phyloP scores from a whole-genome alignment of 2,113 vertebrate genomes.

The Sorex fumeus region DNA sequence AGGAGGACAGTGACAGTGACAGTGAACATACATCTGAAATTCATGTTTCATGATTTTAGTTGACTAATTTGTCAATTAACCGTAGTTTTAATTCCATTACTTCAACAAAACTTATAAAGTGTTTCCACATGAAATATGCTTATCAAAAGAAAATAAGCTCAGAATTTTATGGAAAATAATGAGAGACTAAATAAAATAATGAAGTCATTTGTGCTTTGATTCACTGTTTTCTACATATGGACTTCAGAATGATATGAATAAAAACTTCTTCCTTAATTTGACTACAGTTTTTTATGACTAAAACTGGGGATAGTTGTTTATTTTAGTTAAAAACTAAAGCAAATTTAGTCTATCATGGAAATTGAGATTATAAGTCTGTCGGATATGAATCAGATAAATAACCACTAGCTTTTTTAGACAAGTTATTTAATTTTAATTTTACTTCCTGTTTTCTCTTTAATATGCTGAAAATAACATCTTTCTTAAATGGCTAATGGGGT shows the following conservation, averaged over 20 bases:
- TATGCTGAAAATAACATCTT: neutral
- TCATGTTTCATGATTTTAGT: slow-evolving; percentile 17
- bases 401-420: neutral
- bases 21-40: too few species aligned
- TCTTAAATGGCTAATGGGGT: too few species aligned
- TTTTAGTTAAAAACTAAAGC: slow-evolving; percentile 63
- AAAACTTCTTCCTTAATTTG: slow-evolving; percentile 43
- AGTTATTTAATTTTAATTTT: neutral
- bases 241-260: slow-evolving; percentile 16
- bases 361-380: neutral
- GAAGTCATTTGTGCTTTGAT: slow-evolving; percentile 57
- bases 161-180: slow-evolving; percentile 17
- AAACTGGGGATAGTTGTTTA: slow-evolving; percentile 50
- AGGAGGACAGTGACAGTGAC: too few species aligned
- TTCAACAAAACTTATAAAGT: slow-evolving; percentile 68
- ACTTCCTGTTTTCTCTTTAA: slow-evolving; percentile 10
- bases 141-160: slow-evolving; percentile 49
- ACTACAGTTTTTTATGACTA: slow-evolving; percentile 56
- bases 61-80: slow-evolving; percentile 41
- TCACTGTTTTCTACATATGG: neutral
- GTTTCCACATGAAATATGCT: slow-evolving; percentile 45
- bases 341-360: slow-evolving; percentile 57
- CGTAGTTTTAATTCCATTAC: slow-evolving; percentile 56
- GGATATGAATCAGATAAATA: neutral
- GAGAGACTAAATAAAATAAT: slow-evolving; percentile 32